Evolutionary conservation across 2,113 vertebrate species (phyloP), one percentile per base, ranked within the genome.

Genomic region (Thamnaconus septentrionalis): DNA sequence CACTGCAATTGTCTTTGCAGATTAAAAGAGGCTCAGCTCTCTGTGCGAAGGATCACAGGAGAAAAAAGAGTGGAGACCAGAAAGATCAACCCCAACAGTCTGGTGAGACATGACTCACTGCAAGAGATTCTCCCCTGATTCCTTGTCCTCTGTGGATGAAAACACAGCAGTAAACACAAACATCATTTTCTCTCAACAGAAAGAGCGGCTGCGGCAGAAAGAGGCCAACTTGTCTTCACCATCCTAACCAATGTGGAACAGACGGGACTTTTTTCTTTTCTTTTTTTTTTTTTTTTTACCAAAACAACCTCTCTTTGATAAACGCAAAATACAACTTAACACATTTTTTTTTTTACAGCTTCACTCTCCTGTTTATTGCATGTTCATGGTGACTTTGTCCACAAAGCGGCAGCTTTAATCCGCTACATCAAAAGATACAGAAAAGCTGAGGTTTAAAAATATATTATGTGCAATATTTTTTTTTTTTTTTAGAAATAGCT

Each of bases 31-130:
- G 96, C 95, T 70, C 94, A 98, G 82, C 90, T 91, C 70, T 94
- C 93, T 5, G 93, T 98, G 79, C 94, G 86, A 86, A 95, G 93
- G 82, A 85, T 99, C 90, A 98, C 94, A 7, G 90, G 85, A 60
- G 96, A 97, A 85, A 98, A 98, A 90, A 99, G 94, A 83, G 93
- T 98, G 73, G 96, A 98, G 79, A 99, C 96, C 0, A 96, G 94
- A 88, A 95, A 91, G 89, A 93, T 94, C 73, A 93, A 95, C 71
- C 92, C 95, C 39, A 95, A 94, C 68, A 95, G 97, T 73, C 89
- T 99, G 93, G 97, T 99, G 90, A 86, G 92, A 61, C 2, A 5
- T 8, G 51, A 61, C 44, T 68, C 5, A 42, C 4, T 3, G 8
- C 7, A 39, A 11, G 48, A 50, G n/a, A 50, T 31, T 31, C 2